Evolutionary conservation across 2,113 vertebrate species (phyloP), one percentile per base, ranked within the genome.

Genomic region (Saccopteryx leptura): DNA sequence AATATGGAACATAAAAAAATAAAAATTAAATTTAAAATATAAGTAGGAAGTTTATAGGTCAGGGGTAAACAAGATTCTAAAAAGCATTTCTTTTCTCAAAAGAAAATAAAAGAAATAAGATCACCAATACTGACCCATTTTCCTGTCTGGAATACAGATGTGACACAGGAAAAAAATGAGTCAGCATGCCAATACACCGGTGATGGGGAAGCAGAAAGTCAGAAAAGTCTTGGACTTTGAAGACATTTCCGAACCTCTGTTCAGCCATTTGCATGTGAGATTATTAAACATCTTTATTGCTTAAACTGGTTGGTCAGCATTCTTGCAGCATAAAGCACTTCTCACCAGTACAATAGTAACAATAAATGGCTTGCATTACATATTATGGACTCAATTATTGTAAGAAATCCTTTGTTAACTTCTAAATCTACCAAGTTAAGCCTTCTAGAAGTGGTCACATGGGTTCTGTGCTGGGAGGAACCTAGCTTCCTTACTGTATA

Each of bases 211-310:
- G 52, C 81, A 94, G 78, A 94, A 89, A 75, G 78, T 82, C 24
- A 50, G 17, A 63, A 71, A 58, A 75, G n/a, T 60, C 63, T 89
- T 66, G 15, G 50, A 31, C 46, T 91, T 76, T 50, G 54, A 92
- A 63, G 58, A 88, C 63, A 69, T 84, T 9, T 8, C 19, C 91
- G 72, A 76, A 33, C 31, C 18, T 95, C 85, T 81, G 63, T 28
- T 93, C 82, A 83, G 4, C 39, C 48, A 87, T 28, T 76, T 63
- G 26, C 56, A 24, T 61, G 60, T 89, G 54, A 91, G 52, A 75
- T 96, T 28, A 96, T 93, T 84, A 88, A 86, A 72, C 4, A 7
- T 79, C 58, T 88, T 68, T 89, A 89, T 82, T 96, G 72, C 68
- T 84, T 66, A 85, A 93, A 46, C 68, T 63, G 56, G 68, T 61